Base-by-base conservation (phyloP, 2,888 invertebrate species). In the Amphipoea lucens region DNA sequence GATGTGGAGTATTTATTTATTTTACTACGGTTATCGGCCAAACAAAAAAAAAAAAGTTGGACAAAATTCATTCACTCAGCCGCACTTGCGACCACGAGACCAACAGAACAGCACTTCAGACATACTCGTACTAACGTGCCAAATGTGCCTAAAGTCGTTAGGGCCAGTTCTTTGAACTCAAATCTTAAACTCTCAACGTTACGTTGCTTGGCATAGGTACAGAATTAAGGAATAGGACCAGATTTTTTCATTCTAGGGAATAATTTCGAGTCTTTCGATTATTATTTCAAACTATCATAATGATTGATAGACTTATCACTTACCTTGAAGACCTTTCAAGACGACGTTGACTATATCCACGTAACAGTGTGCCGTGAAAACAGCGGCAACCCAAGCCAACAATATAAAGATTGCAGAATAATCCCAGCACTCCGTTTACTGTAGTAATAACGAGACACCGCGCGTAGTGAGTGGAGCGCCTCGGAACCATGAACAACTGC, bases 361-460 rank as follows among this genome's bases (percentile, higher is more conserved):
- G 48, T 48, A 14, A 48, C 48, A 48, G 48, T 48, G 1, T 48
- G 48, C 14, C 48, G 67, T 68, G n/a, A 68, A 4, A 17, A 42
- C 9, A 68, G 11, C 9, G 40, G 23, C 0, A 65, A 4, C 6
- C 1, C 17, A 36, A 68, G 29, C 17, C 4, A 54, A 29, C 20
- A 65, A 48, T 11, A 51, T 11, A 17, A 14, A 6, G 20, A 17
- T 86, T 82, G 72, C 85, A 87, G 86, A 86, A 86, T 86, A 67
- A 9, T 20, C 29, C 11, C 17, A 23, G 7, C 23, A 40, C 14
- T 36, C 12, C 1, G 29, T 12, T 7, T n/a, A 29, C 45, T 6
- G 11, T 7, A n/a, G 57, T 11, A 20, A 36, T 11, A 20, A 36
- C 12, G 17, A 62, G 42, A 23, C 45, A 20, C 4, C 40, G 23